Base-by-base conservation (phyloP, 1,140 invertebrate genomes). In the Notospermus geniculatus region DNA sequence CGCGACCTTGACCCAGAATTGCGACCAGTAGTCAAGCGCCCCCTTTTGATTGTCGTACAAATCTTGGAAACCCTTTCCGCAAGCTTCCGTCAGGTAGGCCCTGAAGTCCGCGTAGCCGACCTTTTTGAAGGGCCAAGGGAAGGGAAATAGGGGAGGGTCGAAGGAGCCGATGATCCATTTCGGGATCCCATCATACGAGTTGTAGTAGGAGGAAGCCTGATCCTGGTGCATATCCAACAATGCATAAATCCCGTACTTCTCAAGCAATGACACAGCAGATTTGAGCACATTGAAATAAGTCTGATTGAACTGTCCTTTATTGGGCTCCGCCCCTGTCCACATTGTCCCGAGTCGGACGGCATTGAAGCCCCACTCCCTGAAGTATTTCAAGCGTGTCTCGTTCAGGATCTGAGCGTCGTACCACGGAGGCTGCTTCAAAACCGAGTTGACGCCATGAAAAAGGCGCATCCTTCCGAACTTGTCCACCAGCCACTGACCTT, bases 221-320 rank as follows among this genome's bases (percentile, higher is more conserved):
- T 74, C 72, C 63, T 74, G 72, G 30, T 74, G 72, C 60, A 73
- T 64, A 57, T 74, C 72, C 11, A 74, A 25, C n/a, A 74, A 63
- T 23, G 60, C 60, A 52, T 66, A 71, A 13, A 74, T 70, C 19
- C 71, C 71, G 43, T 63, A 45, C 22, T 65, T 53, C 36, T 53
- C 67, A 11, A 71, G 45, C 7, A 17, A 36, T 5, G 62, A 32
- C 5, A 73, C 64, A 41, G 71, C 71, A 13, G 56, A 32, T 25
- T 54, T 28, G 53, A 74, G 36, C 22, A 62, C 59, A 15, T 60
- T 32, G 17, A 73, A 29, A 39, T 73, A 74, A 13, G 71, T 65
- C 17, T 55, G 17, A 53, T 74, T 73, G n/a, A 60, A 56, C 32
- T 41, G 19, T 22, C 55, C 57, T 45, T 59, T 29, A 29, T 36